Evolutionary conservation across 35 echinoderm and acorn worm species (phyloP), one percentile per base, ranked within the genome.

Genomic region (Eucidaris tribuloides): DNA sequence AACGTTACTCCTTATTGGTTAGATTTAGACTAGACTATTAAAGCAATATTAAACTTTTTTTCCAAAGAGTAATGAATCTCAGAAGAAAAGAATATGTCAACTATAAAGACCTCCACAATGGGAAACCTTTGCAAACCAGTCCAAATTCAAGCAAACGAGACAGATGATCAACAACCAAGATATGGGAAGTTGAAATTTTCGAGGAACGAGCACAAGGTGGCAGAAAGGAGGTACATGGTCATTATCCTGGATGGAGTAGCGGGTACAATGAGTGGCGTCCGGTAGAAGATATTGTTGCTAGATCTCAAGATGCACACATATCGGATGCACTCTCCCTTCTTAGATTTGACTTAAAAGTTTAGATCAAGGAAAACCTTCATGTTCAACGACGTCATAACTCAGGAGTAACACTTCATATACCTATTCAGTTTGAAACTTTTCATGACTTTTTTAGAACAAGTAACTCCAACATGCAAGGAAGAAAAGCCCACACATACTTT

Each of bases 331-430:
- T 82, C 7, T 13, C 30, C 79, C 56, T 62, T 23, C 17, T 83
- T 20, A 66, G 58, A 44, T 15, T 65, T 44, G 81, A 83, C 39
- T 66, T 83, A 27, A 83, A 45, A 57, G 58, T 65, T 23, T 65
- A 83, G 30, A 37, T 65, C 5, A 83, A 83, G 17, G 58, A 83
- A 44, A 83, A 66, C 58, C 81, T 83, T 42, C 61, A 83, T 61
- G 18, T 83, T 38, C 35, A 59, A 18, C 58, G 58, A 5, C 50
- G 57, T 19, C 30, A 61, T 25, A 43, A 83, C 43, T 66, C 81
- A 20, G 81, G 66, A 45, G 46, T 83, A 65, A 83, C 81, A 4
- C 17, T 83, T 15, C 58, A 48, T 33, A 42, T 83, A 35, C 36
- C 57, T 7, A 29, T 83, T 44, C 81, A 83, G 81, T 30, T 39